phyloP scores from a whole-genome alignment of 2,888 invertebrate genomes.

The Esperia sulphurella region DNA sequence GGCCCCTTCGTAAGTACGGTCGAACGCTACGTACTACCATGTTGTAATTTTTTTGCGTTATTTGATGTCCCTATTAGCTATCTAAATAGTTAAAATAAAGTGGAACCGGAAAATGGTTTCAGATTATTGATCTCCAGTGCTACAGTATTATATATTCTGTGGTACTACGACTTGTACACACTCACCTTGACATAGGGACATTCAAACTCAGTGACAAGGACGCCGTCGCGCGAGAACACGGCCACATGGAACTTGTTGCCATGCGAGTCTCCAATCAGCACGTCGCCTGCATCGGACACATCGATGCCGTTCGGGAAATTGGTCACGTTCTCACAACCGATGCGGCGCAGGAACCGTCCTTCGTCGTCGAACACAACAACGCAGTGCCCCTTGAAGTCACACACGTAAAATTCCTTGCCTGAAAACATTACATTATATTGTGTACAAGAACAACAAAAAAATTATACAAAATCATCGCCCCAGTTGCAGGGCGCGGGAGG shows the following conservation, averaged over 20 bases:
- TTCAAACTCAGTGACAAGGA: slow-evolving; percentile 94
- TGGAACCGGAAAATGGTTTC: too few species aligned
- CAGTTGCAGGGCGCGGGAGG: too few species aligned
- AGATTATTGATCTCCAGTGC: too few species aligned
- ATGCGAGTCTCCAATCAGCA: slow-evolving; percentile 97
- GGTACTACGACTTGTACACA: too few species aligned
- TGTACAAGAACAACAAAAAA: background rate
- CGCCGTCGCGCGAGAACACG: slow-evolving; percentile 94
- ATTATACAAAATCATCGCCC: too few species aligned
- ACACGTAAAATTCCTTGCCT: slow-evolving; percentile 96
- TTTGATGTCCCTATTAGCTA: too few species aligned
- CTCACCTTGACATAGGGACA: slow-evolving; percentile 97
- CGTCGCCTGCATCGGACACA: slow-evolving; percentile 97
- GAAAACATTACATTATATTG: slow-evolving; percentile 9
- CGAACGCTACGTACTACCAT: too few species aligned
- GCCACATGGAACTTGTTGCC: slow-evolving; percentile 98
- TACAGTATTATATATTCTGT: too few species aligned
- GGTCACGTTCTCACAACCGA: slow-evolving; percentile 96
- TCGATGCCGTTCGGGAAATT: slow-evolving; percentile 99
- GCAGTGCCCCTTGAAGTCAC: slow-evolving; percentile 98
- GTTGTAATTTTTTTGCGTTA: too few species aligned
- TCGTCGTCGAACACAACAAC: slow-evolving; percentile 97
- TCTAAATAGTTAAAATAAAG: too few species aligned
- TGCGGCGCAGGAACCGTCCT: slow-evolving; percentile 93
- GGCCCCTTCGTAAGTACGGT: too few species aligned